A percentile compares a stretch with the other conserved stretches of the same genome.
These are phyloP conservation scores for Protaetia brevitarsis DNA, from an alignment of 1,140 invertebrate species.

Conservation along the genomic window DNA sequence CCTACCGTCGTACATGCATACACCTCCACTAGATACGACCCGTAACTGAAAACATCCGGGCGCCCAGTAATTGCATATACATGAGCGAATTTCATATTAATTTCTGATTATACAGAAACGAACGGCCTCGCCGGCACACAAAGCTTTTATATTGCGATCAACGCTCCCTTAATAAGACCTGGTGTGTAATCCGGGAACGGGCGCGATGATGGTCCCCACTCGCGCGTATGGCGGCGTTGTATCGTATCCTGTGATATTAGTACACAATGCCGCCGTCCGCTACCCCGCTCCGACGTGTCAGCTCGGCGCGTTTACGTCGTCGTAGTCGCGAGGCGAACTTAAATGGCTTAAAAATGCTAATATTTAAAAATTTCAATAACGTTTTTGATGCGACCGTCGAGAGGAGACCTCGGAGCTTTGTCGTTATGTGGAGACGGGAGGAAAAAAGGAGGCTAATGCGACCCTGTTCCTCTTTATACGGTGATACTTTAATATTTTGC, in stretches of 20 bases:
- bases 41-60: slow-evolving; percentile 45
- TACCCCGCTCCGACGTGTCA: no score
- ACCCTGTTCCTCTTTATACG: no score
- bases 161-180: slow-evolving; percentile 47
- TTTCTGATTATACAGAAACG: slow-evolving; percentile 49
- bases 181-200: slow-evolving; percentile 46
- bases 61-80: slow-evolving; percentile 41
- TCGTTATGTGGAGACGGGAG: no score
- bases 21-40: slow-evolving; percentile 19
- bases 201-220: no score
- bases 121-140: slow-evolving; percentile 49
- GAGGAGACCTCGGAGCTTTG: no score
- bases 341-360: slow-evolving; percentile 26
- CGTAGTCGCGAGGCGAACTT: no score
- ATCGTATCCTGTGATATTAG: no score
- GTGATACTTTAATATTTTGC: no score
- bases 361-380: slow-evolving; percentile 27
- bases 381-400: slow-evolving; percentile 22
- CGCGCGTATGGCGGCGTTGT: slow-evolving; percentile 41
- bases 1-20: not conserved
- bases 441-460: no score
- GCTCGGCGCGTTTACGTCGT: no score
- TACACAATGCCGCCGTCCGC: not conserved
- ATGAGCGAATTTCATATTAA: slow-evolving; percentile 51
- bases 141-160: slow-evolving; percentile 50